Base-by-base conservation (phyloP, 1,140 invertebrate genomes). In the Bombus affinis region DNA sequence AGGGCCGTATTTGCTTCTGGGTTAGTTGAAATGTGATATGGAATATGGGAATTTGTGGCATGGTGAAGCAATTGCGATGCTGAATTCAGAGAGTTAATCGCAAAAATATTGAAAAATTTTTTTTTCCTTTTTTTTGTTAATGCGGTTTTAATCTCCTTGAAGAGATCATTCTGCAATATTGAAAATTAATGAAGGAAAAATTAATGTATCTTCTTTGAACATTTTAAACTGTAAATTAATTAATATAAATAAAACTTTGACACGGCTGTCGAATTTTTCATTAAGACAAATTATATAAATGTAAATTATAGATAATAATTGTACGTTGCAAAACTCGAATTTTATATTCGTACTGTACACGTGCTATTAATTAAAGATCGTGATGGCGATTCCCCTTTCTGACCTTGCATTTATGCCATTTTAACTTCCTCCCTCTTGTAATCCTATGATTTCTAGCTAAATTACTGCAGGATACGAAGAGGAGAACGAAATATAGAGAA, bases 351-450 rank as follows among this genome's bases (percentile, higher is more conserved):
- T 28, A 70, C n/a, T 22, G 53, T 44, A 53, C 66, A 84, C 47
- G 75, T 62, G 82, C n/a, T 53, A 22, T 71, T 78, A 79, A 84
- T 84, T 79, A 79, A 79, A 22, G n/a, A 28, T 10, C 53, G 78
- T 44, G 0, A 18, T 78, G 78, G 75, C 22, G 3, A 59, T 59
- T 71, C 44, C 53, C 53, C 47, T 78, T 25, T 12, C 74, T 44
- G 65, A 79, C 53, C 66, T 78, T 83, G 44, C 37, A 18, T 77
- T 71, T 79, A 59, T 25, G 8, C 9, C 22, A 37, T 37, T 71
- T 79, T 44, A 32, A 53, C n/a, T 77, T 47, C 3, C 32, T 35
- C 57, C 35, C 32, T 42, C 6, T 10, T 81, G 15, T 53, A 71
- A 81, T 71, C 8, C 2, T 32, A 15, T n/a, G 25, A 35, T 79